phyloP scores from a whole-genome alignment of 2,797 vertebrate species.

The Melanogrammus aeglefinus region DNA sequence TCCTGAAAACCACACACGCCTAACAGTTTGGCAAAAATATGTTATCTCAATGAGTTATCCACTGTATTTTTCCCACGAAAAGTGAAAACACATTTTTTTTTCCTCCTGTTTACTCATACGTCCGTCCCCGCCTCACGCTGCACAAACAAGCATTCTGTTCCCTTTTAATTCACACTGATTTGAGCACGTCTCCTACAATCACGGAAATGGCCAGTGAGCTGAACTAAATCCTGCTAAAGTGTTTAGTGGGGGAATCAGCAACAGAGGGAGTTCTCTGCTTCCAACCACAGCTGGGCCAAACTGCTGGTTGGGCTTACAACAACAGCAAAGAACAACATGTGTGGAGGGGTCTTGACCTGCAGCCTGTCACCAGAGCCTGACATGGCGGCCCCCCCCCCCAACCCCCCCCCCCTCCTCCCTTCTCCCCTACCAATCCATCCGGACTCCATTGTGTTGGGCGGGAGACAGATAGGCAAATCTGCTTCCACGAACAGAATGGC shows the following conservation, averaged over 20 bases:
- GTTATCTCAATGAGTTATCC: no score
- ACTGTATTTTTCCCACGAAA: background rate
- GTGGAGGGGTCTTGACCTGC: conserved; percentile 56
- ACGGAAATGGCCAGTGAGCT: background rate
- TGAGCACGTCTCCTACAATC: background rate
- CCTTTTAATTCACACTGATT: background rate
- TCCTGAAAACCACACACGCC: background rate
- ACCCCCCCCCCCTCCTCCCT: conserved; percentile 45
- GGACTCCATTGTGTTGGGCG: conserved; percentile 47
- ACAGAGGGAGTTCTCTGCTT: background rate
- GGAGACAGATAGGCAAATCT: conserved; percentile 55
- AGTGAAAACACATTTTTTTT: background rate
- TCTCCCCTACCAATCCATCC: conserved; percentile 29
- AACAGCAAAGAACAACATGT: conserved; percentile 58
- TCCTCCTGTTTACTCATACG: background rate
- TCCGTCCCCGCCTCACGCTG: background rate
- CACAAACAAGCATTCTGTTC: background rate
- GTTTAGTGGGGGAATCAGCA: background rate
- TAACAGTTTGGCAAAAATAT: background rate
- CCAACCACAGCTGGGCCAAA: conserved; percentile 6
- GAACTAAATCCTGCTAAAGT: background rate
- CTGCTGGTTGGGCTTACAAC: conserved; percentile 45
- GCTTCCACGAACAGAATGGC: conserved; percentile 51
- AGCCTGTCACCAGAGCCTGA: conserved; percentile 56
- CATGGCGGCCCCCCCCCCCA: conserved; percentile 11